Evolutionary conservation across 2,888 invertebrate species (phyloP).

Genomic region (Teleiodes luculella): DNA sequence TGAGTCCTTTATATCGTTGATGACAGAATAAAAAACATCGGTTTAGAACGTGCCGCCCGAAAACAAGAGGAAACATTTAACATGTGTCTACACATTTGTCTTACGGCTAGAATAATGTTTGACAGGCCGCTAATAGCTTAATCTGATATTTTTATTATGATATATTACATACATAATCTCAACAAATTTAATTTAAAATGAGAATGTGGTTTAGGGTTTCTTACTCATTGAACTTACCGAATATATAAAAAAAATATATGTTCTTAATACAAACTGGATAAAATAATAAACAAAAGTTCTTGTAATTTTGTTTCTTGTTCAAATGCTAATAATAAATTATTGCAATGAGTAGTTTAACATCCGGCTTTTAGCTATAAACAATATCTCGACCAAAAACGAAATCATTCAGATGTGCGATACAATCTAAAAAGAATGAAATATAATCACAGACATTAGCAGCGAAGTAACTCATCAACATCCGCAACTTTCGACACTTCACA

Average conservation of each 20-base stretch:
- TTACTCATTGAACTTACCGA: too few relatives aligned
- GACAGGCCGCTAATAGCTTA: constrained; percentile 23
- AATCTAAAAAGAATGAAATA: constrained; percentile 4
- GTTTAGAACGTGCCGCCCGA: constrained; percentile 22
- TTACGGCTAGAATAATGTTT: constrained; percentile 17
- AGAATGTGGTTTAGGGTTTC: not conserved
- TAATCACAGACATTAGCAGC: constrained; percentile 10
- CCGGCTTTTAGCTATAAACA: not conserved
- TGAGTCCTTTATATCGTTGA: constrained; percentile 18
- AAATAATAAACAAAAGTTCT: too few relatives aligned
- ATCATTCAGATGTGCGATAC: constrained; percentile 13
- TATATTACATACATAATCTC: not conserved
- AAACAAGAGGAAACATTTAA: constrained; percentile 30
- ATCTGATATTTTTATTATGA: constrained; percentile 10
- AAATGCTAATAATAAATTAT: too few relatives aligned
- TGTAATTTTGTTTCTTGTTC: too few relatives aligned
- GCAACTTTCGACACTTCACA: constrained; percentile 18
- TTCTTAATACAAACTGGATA: too few relatives aligned
- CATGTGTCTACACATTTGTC: constrained; percentile 17
- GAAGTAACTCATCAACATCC: constrained; percentile 1
- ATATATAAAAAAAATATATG: too few relatives aligned
- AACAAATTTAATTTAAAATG: not conserved
- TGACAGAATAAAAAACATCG: constrained; percentile 29
- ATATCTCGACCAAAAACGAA: not conserved
- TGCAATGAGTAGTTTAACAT: not conserved